These are phyloP conservation scores for Latrodectus elegans DNA, from an alignment of 2,888 invertebrate species.

Conservation along the genomic window DNA sequence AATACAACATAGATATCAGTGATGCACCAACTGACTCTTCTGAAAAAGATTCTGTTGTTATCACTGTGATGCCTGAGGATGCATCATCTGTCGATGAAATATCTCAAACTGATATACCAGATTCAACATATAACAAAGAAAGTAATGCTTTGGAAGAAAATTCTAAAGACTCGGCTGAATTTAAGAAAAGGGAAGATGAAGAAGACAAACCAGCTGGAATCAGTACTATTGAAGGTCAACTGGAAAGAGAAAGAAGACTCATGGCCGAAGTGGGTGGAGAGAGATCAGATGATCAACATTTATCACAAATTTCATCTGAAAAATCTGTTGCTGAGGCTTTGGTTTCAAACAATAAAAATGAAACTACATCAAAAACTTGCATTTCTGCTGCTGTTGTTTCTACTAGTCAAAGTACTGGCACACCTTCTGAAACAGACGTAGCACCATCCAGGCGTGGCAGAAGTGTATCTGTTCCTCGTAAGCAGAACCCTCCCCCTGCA, in stretches of 20 bases:
- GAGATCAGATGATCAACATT: slow-evolving; percentile 9
- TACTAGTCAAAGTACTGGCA: slow-evolving; percentile 24
- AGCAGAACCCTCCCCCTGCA: slow-evolving; percentile 19
- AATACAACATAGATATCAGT: background rate
- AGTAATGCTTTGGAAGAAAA: background rate
- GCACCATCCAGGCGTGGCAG: slow-evolving; percentile 69
- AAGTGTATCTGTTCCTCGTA: slow-evolving; percentile 51
- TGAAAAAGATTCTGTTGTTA: background rate
- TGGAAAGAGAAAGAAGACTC: slow-evolving; percentile 61
- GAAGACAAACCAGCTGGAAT: slow-evolving; percentile 66
- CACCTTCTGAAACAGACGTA: slow-evolving; percentile 62
- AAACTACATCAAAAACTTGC: slow-evolving; percentile 42
- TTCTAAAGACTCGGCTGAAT: slow-evolving; percentile 5
- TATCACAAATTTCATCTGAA: slow-evolving; percentile 8
- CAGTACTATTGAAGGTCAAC: slow-evolving; percentile 68
- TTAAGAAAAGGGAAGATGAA: slow-evolving; percentile 45
- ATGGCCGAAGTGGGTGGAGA: slow-evolving; percentile 47
- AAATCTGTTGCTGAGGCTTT: slow-evolving; percentile 35
- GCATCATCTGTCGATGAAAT: background rate
- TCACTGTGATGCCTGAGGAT: background rate
- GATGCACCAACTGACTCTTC: background rate
- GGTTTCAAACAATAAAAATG: slow-evolving; percentile 64
- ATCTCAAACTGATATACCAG: slow-evolving; percentile 14
- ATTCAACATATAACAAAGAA: slow-evolving; percentile 1
- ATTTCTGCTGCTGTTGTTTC: slow-evolving; percentile 13